Base-by-base conservation (phyloP, 2,888 invertebrate species). In the Myathropa florea region DNA sequence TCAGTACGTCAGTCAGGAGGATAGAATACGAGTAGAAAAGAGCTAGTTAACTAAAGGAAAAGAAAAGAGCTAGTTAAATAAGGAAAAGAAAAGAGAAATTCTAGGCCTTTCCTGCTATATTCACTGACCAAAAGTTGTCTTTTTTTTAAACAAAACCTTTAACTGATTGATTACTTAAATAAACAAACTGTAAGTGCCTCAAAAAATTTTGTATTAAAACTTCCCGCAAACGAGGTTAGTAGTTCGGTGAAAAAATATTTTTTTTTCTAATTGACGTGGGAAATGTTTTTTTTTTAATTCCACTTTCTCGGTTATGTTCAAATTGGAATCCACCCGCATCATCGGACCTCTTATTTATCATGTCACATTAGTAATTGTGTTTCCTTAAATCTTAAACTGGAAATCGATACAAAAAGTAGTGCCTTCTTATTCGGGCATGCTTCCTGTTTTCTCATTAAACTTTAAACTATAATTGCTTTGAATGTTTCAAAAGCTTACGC, bases 1-100 rank as follows among this genome's bases (percentile, higher is more conserved):
- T 80, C 80, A 73, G 80, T 63, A 78, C 78, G 78, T 80, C 80
- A 73, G 80, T 68, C 61, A 28, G 57, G 2, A 12, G 23, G 24
- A 26, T 10, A 57, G 57, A 24, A 57, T 26, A 24, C 24, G 57
- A 9, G 18, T 33, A 23, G 61, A 60, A 33, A 61, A 14, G 53
- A 63, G 46, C 33, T 61, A 23, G 23, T 23, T n/a, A 46, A 67
- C 14, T 64, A 24, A 26, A 30, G 36, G 10, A 53, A 26, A 2
- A 24, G 57, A 68, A 68, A 33, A 39, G 24, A 36, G 14, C 33
- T 61, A 23, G 23, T 23, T n/a, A 46, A 67, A 4, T 64, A 24
- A 26, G 36, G 10, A 53, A 26, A 2, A 24, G 57, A 68, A 68
- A 33, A 39, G 24, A 36, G 14, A 65, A 65, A 46, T 24, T 53